These are phyloP conservation scores for Alligator sinensis DNA, from an alignment of 2,113 vertebrate genomes.

Conservation along the genomic window DNA sequence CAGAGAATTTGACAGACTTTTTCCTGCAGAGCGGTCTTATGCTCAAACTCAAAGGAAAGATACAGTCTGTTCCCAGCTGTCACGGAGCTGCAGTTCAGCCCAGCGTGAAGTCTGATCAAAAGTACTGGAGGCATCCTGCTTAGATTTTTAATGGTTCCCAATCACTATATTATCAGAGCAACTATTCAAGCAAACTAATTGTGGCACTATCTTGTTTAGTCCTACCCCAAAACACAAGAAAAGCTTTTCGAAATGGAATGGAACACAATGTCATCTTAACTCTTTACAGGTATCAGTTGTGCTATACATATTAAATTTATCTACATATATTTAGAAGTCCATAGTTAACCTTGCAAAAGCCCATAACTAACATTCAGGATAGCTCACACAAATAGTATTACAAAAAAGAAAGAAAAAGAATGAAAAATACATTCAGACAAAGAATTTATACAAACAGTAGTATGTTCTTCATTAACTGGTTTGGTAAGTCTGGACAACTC, in stretches of 20 bases:
- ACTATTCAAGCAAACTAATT: neutral
- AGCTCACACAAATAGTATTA: fast-evolving
- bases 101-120: neutral
- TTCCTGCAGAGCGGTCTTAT: neutral
- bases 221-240: neutral
- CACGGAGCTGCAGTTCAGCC: neutral
- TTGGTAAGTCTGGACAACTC: neutral
- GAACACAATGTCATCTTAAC: neutral
- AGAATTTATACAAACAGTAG: neutral
- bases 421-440: neutral
- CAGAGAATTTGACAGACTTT: neutral
- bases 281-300: neutral
- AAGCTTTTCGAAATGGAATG: neutral
- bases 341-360: neutral
- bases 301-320: neutral
- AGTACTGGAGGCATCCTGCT: neutral
- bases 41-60: neutral
- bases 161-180: neutral
- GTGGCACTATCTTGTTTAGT: neutral
- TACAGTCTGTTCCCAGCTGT: neutral
- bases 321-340: neutral
- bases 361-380: neutral
- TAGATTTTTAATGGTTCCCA: neutral
- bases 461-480: neutral
- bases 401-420: neutral